Percentiles rank a stretch among this genome's conserved stretches.
Conservation (phyloP, 2,888 invertebrate species). For the Anticlea derivata region DNA sequence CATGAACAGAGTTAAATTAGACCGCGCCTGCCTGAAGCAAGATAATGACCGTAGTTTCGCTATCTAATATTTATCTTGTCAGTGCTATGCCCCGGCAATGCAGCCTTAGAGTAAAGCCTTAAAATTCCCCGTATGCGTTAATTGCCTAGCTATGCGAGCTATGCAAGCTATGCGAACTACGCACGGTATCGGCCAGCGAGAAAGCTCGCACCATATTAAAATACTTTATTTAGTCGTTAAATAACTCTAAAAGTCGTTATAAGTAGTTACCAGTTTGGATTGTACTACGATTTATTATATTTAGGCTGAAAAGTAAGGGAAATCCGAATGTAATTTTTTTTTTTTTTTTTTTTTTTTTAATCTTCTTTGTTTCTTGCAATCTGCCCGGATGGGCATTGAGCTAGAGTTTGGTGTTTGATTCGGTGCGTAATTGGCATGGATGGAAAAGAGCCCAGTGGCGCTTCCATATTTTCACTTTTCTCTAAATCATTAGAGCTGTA, state of each 20-base stretch:
- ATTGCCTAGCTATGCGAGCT: constrained; percentile 18
- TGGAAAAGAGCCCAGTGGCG: no score
- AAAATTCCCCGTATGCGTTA: constrained; percentile 15
- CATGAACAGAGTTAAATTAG: not conserved
- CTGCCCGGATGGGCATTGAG: no score
- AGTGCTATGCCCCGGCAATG: constrained; percentile 4
- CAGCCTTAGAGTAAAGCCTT: constrained; percentile 7
- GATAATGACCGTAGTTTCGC: constrained; percentile 1
- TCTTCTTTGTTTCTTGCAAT: no score
- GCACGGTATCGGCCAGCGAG: not conserved
- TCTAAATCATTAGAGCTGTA: no score
- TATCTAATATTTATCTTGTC: constrained; percentile 17
- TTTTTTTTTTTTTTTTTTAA: no score
- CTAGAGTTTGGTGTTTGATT: no score
- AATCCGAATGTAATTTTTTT: no score
- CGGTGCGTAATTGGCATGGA: no score
- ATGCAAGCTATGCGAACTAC: constrained; percentile 8
- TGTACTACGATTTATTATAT: not conserved
- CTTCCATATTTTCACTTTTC: no score
- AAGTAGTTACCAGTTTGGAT: not conserved
- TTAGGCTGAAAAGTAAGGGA: no score
- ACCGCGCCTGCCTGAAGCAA: not conserved
- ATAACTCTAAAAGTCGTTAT: constrained; percentile 9
- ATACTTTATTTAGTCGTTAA: constrained; percentile 16
- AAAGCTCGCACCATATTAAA: constrained; percentile 23